These are phyloP conservation scores for Loxodonta africana DNA, from an alignment of 2,113 vertebrate genomes.

Conservation along the genomic window DNA sequence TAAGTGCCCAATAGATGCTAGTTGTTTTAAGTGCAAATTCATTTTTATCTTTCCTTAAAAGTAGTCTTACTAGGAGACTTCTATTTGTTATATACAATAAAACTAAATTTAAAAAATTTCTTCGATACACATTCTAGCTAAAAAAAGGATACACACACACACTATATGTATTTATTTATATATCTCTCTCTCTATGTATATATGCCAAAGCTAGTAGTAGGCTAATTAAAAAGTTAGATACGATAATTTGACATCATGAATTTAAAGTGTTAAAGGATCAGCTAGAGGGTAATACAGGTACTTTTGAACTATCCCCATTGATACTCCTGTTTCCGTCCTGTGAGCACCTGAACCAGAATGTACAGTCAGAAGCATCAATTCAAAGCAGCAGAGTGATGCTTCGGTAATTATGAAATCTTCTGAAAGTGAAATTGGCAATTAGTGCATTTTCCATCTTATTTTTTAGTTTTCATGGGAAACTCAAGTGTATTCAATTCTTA, in stretches of 20 bases:
- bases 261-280: neutral
- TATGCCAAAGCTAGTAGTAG: neutral
- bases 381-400: slow-evolving; percentile 58
- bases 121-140: neutral
- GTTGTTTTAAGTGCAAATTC: neutral
- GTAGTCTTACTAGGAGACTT: neutral
- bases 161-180: too few relatives aligned
- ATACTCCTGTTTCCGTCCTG: neutral
- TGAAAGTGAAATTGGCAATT: slow-evolving; percentile 72
- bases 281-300: neutral
- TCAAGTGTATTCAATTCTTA: slow-evolving; percentile 77
- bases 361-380: slow-evolving; percentile 39
- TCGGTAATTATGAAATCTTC: slow-evolving; percentile 71
- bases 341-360: slow-evolving; percentile 54
- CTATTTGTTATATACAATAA: neutral
- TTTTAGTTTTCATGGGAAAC: slow-evolving; percentile 78
- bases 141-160: neutral
- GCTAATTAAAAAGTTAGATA: slow-evolving; percentile 10
- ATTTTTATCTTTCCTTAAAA: neutral
- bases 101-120: neutral
- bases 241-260: neutral
- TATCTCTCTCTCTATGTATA: neutral
- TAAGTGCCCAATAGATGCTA: neutral
- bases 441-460: slow-evolving; percentile 77
- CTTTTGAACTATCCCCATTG: neutral